Percentiles rank a stretch among this genome's conserved stretches.
phyloP scores from a whole-genome alignment of 1,140 invertebrate species.

The Orius insidiosus region DNA sequence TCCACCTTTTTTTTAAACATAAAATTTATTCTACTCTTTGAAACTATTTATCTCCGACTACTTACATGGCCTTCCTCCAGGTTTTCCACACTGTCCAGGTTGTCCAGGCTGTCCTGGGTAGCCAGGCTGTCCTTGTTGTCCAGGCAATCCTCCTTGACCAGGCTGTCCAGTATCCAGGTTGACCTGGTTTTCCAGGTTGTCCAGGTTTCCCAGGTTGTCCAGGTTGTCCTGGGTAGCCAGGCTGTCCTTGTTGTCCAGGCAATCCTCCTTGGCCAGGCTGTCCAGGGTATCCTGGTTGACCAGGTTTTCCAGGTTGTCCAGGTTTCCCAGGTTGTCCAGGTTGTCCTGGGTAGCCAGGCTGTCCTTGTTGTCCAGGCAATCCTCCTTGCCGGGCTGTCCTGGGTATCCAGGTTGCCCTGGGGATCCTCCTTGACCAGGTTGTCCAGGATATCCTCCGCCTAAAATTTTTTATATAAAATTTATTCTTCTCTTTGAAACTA shows the following conservation, averaged over 20 bases:
- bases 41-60: too few species aligned
- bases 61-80: neutral
- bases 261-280: conserved; percentile 17
- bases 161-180: conserved; percentile 17
- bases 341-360: too few species aligned
- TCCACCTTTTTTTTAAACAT: too few species aligned
- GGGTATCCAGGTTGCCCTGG: conserved; percentile 15
- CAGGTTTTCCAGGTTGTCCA: too few species aligned
- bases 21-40: too few species aligned
- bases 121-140: conserved; percentile 13
- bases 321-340: too few species aligned
- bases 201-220: conserved; percentile 17
- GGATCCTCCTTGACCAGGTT: conserved; percentile 12
- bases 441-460: conserved; percentile 14
- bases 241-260: conserved; percentile 6
- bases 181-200: conserved; percentile 16
- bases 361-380: too few species aligned
- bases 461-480: too few species aligned
- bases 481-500: too few species aligned
- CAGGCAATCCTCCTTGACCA: conserved; percentile 19
- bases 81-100: conserved; percentile 16
- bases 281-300: too few species aligned
- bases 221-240: conserved; percentile 12
- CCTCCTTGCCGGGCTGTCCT: too few species aligned
- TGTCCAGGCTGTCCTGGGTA: conserved; percentile 21